phyloP scores from a whole-genome alignment of 2,113 vertebrate genomes.

The Sturnira hondurensis region DNA sequence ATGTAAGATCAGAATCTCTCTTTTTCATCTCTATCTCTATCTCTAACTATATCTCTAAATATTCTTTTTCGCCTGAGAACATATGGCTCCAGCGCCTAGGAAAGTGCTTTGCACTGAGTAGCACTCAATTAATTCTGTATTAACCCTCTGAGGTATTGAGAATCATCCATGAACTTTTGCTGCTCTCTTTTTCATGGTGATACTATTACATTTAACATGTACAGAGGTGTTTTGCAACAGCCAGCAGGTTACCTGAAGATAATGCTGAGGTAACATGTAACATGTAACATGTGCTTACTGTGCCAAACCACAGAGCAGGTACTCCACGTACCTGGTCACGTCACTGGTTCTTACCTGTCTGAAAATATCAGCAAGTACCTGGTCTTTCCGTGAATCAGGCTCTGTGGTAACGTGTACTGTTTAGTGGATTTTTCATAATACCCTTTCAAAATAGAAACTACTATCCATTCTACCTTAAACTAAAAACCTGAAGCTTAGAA shows the following conservation, averaged over 20 bases:
- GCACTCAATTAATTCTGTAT: not conserved
- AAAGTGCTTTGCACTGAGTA: not conserved
- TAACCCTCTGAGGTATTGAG: not conserved
- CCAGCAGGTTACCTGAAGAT: not conserved
- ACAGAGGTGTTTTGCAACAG: not conserved
- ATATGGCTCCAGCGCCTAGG: not conserved
- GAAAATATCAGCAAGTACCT: not conserved
- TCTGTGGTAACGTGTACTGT: no score
- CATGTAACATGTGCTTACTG: no score
- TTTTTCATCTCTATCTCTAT: not conserved
- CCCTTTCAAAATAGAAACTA: not conserved
- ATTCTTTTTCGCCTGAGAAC: not conserved
- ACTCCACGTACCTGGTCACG: fast-evolving
- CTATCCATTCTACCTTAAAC: not conserved
- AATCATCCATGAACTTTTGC: not conserved
- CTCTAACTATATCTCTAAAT: not conserved
- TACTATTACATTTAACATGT: not conserved
- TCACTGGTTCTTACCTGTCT: not conserved
- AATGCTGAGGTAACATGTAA: not conserved
- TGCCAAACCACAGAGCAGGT: fast-evolving
- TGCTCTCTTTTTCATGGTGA: not conserved
- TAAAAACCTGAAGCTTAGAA: not conserved
- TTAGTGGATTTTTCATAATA: not conserved
- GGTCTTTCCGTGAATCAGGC: not conserved
- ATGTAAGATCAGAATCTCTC: not conserved